A percentile compares a stretch with the other conserved stretches of the same genome.
These are phyloP conservation scores for Leptodactylus fallax DNA, from an alignment of 2,797 vertebrate species.

Conservation along the genomic window DNA sequence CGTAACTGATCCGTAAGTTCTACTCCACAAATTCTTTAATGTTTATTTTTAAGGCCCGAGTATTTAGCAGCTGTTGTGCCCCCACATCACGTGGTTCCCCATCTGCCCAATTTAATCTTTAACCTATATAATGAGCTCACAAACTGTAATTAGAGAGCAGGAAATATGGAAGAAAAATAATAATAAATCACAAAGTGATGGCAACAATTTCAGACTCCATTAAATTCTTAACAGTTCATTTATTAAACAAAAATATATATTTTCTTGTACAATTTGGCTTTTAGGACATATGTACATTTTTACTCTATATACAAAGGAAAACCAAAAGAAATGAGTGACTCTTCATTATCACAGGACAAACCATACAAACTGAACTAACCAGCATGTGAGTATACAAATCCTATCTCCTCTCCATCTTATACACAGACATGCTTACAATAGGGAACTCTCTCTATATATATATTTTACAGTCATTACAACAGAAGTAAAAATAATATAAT, in stretches of 20 bases:
- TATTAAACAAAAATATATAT: conserved; percentile 99
- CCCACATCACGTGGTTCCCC: conserved; percentile 3
- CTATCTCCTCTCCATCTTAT: conserved; percentile 78
- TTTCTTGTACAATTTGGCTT: conserved; percentile 99
- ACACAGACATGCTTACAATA: conserved; percentile 97
- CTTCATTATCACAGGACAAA: conserved; percentile 88
- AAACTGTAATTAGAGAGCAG: background rate
- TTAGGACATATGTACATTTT: conserved; percentile 98
- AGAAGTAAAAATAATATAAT: conserved; percentile 69
- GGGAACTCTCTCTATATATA: conserved; percentile 87
- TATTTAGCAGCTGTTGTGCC: conserved; percentile 42
- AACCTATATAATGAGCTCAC: background rate
- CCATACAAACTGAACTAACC: conserved; percentile 87
- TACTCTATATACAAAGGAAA: conserved; percentile 91
- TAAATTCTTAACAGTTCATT: conserved; percentile 98
- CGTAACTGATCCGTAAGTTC: conserved; percentile 36
- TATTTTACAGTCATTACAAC: conserved; percentile 89
- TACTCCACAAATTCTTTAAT: conserved; percentile 51
- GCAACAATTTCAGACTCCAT: conserved; percentile 63
- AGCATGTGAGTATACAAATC: conserved; percentile 91
- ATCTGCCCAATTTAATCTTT: conserved; percentile 4
- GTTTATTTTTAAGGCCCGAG: conserved; percentile 47
- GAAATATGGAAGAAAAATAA: background rate
- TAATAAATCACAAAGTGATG: background rate
- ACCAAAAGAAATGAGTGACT: conserved; percentile 78